Evolutionary conservation across 1,140 invertebrate species (phyloP), one percentile per base, ranked within the genome.

Genomic region (Rhynchophorus ferrugineus): DNA sequence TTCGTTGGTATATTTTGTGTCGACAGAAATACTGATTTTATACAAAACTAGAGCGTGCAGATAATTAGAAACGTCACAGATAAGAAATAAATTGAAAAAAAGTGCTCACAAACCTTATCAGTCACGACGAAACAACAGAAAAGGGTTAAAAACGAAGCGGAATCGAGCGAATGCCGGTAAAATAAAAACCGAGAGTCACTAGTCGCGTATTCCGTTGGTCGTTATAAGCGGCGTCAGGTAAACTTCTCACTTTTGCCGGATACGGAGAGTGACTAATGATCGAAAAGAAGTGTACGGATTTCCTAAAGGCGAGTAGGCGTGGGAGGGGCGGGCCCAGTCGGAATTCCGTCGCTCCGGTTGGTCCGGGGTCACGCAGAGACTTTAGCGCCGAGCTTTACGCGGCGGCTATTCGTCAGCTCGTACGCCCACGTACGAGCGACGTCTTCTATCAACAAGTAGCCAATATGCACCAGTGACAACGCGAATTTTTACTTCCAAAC

Each of bases 361-460:
- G 67, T 52, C 36, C 46, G 56, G 39, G 50, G 49, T 34, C 56
- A 65, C 62, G 64, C 66, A 65, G 53, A 49, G 37, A 59, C 56
- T 52, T 55, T 50, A 39, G 58, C 49, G 56, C 39, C 52, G 51
- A 44, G 56, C 51, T 54, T 44, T 44, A 24, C 45, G 55, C 54
- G 53, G 54, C 49, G 46, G 59, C 62, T 52, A 62, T 66, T 66
- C 58, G 61, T 36, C 48, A 51, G 22, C 19, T 48, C 43, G 38
- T 22, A 50, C 59, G 54, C 52, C 56, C 60, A 51, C 51, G 38
- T 57, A 38, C 6, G 8, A n/a, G 16, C 16, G 14, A 39, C 35
- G 35, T 34, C 38, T 46, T 47, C 53, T 62, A 66, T 66, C 68
- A 69, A 69, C 68, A 68, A 69, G 68, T 68, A 68, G 68, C 65